Evolutionary conservation across 2,888 invertebrate species (phyloP), one percentile per base, ranked within the genome.

Genomic region (Pseudococcus viburni): DNA sequence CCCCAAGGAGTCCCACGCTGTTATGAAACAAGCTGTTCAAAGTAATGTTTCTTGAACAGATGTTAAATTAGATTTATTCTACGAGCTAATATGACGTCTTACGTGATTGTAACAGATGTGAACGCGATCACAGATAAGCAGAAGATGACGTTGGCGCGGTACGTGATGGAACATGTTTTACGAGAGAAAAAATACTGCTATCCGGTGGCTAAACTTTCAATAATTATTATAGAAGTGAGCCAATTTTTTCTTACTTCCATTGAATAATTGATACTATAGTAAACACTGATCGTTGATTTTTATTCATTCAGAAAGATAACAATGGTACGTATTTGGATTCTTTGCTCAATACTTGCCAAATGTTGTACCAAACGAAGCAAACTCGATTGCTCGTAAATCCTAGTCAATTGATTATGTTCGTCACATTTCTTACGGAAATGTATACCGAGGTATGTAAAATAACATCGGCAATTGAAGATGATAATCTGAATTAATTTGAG

Each of bases 321-420:
- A 95, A 95, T 90, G 96, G 96, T 92, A 97, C 97, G 73, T 97
- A 97, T 92, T 93, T 97, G 90, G 97, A 97, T 92, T 96, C 96
- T 59, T 93, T 97, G 90, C 93, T 97, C 90, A 97, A 97, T 92
- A 96, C 95, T 68, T 97, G 96, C 92, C 96, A 97, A 92, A 96
- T 97, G 92, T 96, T 95, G 95, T 97, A 96, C 92, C 96, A 96
- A 26, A 77, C 19, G 87, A 87, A 55, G 77, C 39, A 77, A 9
- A 48, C 48, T 17, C 33, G 48, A 22, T 64, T 77, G 59, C 39
- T 73, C 1, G n/a, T 8, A 46, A 22, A 51, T 26, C 22, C 48
- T n/a, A 39, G 22, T 17, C 68, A 87, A 26, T 77, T 87, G 7
- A 51, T 51, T 0, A 26, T 73, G 51, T 87, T 87, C 87, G 73